phyloP scores from a whole-genome alignment of 1,140 invertebrate genomes.

The Muscidifurax raptorellus region DNA sequence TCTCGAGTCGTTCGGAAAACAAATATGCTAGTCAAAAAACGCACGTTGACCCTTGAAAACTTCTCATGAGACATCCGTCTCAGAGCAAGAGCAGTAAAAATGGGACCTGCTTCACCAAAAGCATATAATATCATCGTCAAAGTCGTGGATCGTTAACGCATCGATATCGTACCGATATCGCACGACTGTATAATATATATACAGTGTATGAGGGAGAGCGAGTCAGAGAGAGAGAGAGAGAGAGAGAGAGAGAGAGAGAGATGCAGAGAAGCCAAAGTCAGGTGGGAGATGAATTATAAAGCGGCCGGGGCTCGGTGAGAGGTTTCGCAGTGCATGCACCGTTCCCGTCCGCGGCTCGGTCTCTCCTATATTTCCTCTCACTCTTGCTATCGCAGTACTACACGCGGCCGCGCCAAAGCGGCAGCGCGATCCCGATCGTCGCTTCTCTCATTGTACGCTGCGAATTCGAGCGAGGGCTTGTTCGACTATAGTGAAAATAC shows the following conservation, averaged over 20 bases:
- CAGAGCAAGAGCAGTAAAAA: no score
- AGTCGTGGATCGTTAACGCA: no score
- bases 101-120: neutral
- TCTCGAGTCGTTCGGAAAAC: no score
- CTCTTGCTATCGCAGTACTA: neutral
- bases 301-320: slow-evolving; percentile 67
- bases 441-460: no score
- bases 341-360: neutral
- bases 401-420: neutral
- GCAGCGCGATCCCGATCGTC: neutral
- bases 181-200: no score
- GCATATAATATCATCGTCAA: neutral
- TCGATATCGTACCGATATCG: no score
- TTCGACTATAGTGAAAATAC: neutral
- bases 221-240: no score
- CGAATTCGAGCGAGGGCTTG: no score
- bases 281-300: slow-evolving; percentile 74
- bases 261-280: slow-evolving; percentile 13
- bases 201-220: no score
- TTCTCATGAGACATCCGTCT: no score
- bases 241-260: neutral
- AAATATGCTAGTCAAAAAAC: no score
- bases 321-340: slow-evolving; percentile 66
- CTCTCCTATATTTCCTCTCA: slow-evolving; percentile 9
- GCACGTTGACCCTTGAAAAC: no score